phyloP scores from a whole-genome alignment of 2,113 vertebrate species.

The Marmota monax region DNA sequence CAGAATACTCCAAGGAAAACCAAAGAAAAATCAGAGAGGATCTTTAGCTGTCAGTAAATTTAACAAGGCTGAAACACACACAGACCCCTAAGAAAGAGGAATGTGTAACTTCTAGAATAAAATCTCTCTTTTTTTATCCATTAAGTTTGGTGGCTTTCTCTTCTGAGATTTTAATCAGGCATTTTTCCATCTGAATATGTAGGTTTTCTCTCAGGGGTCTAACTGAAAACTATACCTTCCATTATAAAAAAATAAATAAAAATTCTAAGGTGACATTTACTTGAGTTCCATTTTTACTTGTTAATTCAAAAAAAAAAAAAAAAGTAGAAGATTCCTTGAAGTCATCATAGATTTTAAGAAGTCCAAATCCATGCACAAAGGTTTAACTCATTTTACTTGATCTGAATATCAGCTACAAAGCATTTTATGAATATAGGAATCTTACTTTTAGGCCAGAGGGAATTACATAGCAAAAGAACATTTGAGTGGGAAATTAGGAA shows the following conservation, averaged over 20 bases:
- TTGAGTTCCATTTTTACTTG: background rate
- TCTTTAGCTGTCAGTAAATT: background rate
- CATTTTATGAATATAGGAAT: background rate
- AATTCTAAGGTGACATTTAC: background rate
- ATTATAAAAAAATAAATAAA: background rate
- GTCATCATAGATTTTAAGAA: background rate
- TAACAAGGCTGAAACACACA: background rate
- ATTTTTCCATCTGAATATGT: background rate
- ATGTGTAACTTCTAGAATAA: background rate
- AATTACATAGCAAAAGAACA: background rate
- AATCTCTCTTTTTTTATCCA: background rate
- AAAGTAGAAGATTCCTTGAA: background rate
- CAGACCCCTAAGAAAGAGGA: background rate
- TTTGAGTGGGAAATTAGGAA: background rate
- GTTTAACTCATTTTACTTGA: conserved; percentile 2
- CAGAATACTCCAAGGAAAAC: background rate
- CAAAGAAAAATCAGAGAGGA: background rate
- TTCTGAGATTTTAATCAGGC: background rate
- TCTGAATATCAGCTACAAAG: background rate
- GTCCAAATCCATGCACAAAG: conserved; percentile 14
- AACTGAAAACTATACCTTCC: background rate
- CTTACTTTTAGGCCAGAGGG: background rate
- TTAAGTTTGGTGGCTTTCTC: background rate
- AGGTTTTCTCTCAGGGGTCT: background rate
- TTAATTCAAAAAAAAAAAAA: background rate